Conservation (phyloP, 2,113 vertebrate species). For the Procapra przewalskii region DNA sequence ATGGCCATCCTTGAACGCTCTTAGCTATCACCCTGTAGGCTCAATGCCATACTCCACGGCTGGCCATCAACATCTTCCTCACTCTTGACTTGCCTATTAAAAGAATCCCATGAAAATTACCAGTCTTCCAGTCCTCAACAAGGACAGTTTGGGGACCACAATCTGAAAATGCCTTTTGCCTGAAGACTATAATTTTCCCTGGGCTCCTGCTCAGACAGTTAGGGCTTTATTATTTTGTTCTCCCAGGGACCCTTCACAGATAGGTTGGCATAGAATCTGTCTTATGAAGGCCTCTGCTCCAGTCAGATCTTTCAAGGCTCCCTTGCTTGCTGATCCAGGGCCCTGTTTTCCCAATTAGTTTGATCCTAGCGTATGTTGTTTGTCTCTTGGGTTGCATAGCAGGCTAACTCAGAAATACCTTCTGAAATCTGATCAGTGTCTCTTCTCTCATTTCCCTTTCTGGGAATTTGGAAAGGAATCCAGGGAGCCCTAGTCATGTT, state of each 20-base stretch:
- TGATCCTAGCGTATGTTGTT: neutral
- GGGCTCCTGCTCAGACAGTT: neutral
- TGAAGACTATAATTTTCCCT: neutral
- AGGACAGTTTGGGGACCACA: neutral
- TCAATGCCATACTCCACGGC: neutral
- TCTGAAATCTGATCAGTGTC: neutral
- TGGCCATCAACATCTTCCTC: neutral
- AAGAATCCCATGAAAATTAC: neutral
- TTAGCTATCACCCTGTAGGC: neutral
- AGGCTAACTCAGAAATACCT: neutral
- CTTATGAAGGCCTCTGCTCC: neutral
- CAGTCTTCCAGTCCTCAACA: neutral
- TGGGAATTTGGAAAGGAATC: neutral
- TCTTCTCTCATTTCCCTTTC: slow-evolving; percentile 31
- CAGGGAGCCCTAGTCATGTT: neutral
- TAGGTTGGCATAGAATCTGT: neutral
- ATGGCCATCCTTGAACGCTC: neutral
- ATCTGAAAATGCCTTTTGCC: neutral
- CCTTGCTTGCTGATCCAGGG: neutral
- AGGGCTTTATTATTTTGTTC: neutral
- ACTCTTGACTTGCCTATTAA: neutral
- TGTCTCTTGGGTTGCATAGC: neutral
- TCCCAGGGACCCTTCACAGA: neutral
- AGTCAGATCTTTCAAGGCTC: neutral
- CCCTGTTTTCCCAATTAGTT: neutral